Conservation (phyloP, 2,797 vertebrate genomes). For the Dermochelys coriacea region DNA sequence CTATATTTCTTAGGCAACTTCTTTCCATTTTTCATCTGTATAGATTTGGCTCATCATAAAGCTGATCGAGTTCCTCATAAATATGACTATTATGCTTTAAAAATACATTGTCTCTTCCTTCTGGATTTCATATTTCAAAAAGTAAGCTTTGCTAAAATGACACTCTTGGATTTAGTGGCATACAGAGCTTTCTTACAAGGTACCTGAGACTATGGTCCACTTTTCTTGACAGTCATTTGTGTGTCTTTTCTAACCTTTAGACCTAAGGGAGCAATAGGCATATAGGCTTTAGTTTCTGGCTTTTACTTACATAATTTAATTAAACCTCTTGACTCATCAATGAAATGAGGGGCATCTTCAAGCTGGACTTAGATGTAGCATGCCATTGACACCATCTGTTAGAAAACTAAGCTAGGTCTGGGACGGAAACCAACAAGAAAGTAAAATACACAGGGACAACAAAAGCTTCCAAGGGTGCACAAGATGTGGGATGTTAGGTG, state of each 20-base stretch:
- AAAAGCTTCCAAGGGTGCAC: neutral
- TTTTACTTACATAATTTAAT: slow-evolving; percentile 57
- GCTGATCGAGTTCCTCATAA: slow-evolving; percentile 27
- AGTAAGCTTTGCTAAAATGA: slow-evolving; percentile 63
- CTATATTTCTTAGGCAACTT: slow-evolving; percentile 14
- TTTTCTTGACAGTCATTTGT: slow-evolving; percentile 35
- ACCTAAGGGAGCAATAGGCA: slow-evolving; percentile 24
- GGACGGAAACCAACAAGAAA: neutral
- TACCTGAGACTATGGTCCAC: slow-evolving; percentile 31
- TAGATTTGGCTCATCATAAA: neutral
- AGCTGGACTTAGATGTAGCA: neutral
- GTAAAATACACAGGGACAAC: neutral
- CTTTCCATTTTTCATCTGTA: slow-evolving; percentile 39
- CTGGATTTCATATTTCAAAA: slow-evolving; percentile 67
- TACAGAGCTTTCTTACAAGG: slow-evolving; percentile 54
- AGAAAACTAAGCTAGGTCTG: neutral
- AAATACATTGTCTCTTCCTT: slow-evolving; percentile 36
- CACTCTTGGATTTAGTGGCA: slow-evolving; percentile 51
- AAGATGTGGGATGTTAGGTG: neutral
- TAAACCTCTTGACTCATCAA: slow-evolving; percentile 24
- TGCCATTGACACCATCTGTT: neutral
- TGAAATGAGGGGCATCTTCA: slow-evolving; percentile 60
- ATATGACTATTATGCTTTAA: slow-evolving; percentile 69
- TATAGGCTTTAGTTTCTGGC: slow-evolving; percentile 51
- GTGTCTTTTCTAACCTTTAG: slow-evolving; percentile 57